phyloP scores from a whole-genome alignment of 2,797 vertebrate species.

The Scarus forsteni region DNA sequence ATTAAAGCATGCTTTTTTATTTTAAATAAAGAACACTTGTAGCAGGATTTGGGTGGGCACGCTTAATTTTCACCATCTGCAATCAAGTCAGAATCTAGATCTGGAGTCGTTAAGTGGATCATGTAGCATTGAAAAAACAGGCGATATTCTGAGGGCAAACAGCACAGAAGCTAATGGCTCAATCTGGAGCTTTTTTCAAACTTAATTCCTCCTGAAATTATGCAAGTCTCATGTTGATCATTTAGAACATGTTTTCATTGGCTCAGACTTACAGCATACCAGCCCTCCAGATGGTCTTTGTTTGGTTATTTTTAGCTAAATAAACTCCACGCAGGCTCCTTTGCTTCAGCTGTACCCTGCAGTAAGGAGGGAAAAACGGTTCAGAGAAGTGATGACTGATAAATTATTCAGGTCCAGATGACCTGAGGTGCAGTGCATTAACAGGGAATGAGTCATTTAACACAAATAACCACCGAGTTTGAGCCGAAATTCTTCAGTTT shows the following conservation, averaged over 20 bases:
- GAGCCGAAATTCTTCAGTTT: slow-evolving; percentile 47
- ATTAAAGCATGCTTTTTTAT: slow-evolving; percentile 36
- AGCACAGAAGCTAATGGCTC: slow-evolving; percentile 60
- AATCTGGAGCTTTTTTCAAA: slow-evolving; percentile 33
- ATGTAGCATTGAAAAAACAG: slow-evolving; percentile 25
- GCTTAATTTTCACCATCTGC: slow-evolving; percentile 51
- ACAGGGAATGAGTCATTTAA: slow-evolving; percentile 55
- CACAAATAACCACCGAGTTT: slow-evolving; percentile 22
- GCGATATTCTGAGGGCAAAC: slow-evolving; percentile 33
- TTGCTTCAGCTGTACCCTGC: slow-evolving; percentile 60
- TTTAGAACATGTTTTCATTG: slow-evolving; percentile 82
- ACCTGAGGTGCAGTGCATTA: slow-evolving; percentile 46
- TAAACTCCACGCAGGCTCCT: slow-evolving; percentile 57
- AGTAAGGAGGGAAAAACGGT: slow-evolving; percentile 44
- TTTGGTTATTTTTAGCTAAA: slow-evolving; percentile 83
- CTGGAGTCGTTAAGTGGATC: slow-evolving; percentile 38
- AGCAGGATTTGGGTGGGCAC: slow-evolving; percentile 17
- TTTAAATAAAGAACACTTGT: slow-evolving; percentile 15
- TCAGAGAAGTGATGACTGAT: slow-evolving; percentile 50
- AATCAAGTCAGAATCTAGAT: slow-evolving; percentile 39
- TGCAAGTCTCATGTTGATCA: slow-evolving; percentile 73
- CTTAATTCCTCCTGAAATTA: slow-evolving; percentile 70
- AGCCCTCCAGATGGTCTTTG: slow-evolving; percentile 79
- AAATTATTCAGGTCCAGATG: slow-evolving; percentile 56
- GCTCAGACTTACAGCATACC: slow-evolving; percentile 67